A percentile compares a stretch with the other conserved stretches of the same genome.
Conservation (phyloP, 2,888 invertebrate species). For the Phania funesta region DNA sequence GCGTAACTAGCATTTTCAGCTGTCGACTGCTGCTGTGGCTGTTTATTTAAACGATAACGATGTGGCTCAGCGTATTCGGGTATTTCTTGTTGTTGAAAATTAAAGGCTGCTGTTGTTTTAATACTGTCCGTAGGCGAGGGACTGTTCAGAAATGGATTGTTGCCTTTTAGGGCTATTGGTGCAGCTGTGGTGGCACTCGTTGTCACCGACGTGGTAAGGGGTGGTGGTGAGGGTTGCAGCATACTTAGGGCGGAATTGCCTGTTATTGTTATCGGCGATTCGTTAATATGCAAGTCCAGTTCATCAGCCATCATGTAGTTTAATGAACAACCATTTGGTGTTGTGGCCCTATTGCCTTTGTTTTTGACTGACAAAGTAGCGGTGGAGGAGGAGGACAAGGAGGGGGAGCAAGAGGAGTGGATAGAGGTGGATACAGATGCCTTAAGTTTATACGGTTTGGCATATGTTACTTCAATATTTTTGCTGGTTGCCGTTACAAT, state of each 20-base stretch:
- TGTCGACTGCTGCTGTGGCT: constrained; percentile 78
- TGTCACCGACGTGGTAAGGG: constrained; percentile 72
- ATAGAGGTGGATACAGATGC: neutral
- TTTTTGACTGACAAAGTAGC: neutral
- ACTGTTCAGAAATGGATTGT: constrained; percentile 77
- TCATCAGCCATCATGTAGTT: constrained; percentile 69
- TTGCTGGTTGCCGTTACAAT: constrained; percentile 38
- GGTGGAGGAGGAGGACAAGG: neutral
- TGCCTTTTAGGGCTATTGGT: constrained; percentile 78
- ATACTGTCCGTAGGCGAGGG: constrained; percentile 75
- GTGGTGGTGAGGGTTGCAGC: constrained; percentile 73
- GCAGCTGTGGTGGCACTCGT: constrained; percentile 72
- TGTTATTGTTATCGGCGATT: constrained; percentile 71
- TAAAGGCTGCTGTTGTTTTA: constrained; percentile 47
- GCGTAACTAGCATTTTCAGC: constrained; percentile 70
- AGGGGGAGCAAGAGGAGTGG: neutral
- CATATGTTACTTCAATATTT: constrained; percentile 55
- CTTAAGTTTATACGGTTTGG: constrained; percentile 56
- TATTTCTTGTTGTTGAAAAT: constrained; percentile 69
- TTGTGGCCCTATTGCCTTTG: constrained; percentile 22
- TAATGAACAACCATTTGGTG: constrained; percentile 65
- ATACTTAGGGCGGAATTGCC: constrained; percentile 66
- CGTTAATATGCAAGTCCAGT: constrained; percentile 75
- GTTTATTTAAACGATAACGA: constrained; percentile 74
- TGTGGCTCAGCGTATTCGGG: constrained; percentile 78